phyloP scores from a whole-genome alignment of 1,140 invertebrate species.

The Drosophila nigromelanica region DNA sequence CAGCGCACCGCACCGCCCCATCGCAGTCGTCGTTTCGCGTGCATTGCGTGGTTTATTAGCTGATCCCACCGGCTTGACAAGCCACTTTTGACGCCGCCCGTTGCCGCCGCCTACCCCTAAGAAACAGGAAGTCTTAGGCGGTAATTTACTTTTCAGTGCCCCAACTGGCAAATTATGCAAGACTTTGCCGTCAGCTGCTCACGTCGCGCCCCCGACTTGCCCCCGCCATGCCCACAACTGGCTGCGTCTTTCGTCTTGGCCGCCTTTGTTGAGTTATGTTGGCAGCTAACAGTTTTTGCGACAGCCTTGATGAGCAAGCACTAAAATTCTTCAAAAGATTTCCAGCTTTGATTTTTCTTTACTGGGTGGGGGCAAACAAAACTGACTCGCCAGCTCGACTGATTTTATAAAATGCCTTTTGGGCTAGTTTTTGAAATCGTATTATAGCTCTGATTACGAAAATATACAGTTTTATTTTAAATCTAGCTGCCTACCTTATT shows the following conservation, averaged over 20 bases:
- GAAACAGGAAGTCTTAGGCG: slow-evolving; percentile 78
- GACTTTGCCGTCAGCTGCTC: slow-evolving; percentile 44
- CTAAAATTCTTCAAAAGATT: slow-evolving; percentile 48
- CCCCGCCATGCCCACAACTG: neutral
- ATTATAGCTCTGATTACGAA: neutral
- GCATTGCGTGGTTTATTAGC: slow-evolving; percentile 76
- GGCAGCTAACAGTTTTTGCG: slow-evolving; percentile 61
- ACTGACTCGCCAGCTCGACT: neutral
- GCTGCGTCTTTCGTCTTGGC: neutral
- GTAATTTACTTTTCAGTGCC: slow-evolving; percentile 79
- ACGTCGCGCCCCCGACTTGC: neutral
- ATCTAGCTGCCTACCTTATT: no score
- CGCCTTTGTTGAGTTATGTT: slow-evolving; percentile 51
- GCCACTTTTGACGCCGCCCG: slow-evolving; percentile 72
- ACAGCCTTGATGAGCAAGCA: slow-evolving; percentile 42
- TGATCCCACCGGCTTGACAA: slow-evolving; percentile 78
- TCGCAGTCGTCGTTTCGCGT: slow-evolving; percentile 8
- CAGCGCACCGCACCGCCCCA: neutral
- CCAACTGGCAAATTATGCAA: slow-evolving; percentile 76
- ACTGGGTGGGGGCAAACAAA: neutral
- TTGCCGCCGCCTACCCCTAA: slow-evolving; percentile 10
- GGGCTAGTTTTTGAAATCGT: neutral
- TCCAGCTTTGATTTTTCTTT: slow-evolving; percentile 25
- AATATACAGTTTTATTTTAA: no score
- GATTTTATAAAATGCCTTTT: slow-evolving; percentile 6